Conservation (phyloP, 1,140 invertebrate genomes). For the Tetramorium parvispinum region DNA sequence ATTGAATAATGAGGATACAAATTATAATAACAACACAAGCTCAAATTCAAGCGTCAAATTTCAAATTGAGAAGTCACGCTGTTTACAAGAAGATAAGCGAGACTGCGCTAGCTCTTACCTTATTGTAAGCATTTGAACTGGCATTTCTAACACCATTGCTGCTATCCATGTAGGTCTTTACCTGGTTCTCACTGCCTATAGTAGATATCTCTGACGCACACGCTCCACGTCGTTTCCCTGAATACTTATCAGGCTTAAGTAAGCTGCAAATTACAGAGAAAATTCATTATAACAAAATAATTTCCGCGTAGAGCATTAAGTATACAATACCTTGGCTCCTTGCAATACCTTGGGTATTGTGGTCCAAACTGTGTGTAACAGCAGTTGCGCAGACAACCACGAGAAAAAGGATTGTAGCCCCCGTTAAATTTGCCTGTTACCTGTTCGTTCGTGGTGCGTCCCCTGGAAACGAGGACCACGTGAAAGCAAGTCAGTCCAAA, state of each 20-base stretch:
- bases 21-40: conserved; percentile 45
- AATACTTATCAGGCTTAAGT: conserved; percentile 85
- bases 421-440: conserved; percentile 99
- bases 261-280: conserved; percentile 76
- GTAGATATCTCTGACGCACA: conserved; percentile 85
- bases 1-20: conserved; percentile 7
- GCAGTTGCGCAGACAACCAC: conserved; percentile 97
- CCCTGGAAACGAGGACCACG: conserved; percentile 97
- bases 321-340: conserved; percentile 41
- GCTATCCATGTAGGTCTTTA: conserved; percentile 98
- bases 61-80: conserved; percentile 38
- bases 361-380: conserved; percentile 98
- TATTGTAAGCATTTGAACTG: conserved; percentile 96
- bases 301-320: neutral
- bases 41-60: conserved; percentile 53
- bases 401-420: conserved; percentile 98
- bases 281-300: conserved; percentile 34
- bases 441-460: conserved; percentile 99
- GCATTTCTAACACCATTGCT: conserved; percentile 93
- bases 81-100: conserved; percentile 56
- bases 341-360: conserved; percentile 95
- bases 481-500: conserved; percentile 99
- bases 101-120: conserved; percentile 88
- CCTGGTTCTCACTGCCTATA: conserved; percentile 90
- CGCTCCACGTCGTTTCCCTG: conserved; percentile 83